Percentiles rank a stretch among this genome's conserved stretches.
These are phyloP conservation scores for Notarius quadriscutis DNA, from an alignment of 2,113 vertebrate genomes.

Conservation along the genomic window DNA sequence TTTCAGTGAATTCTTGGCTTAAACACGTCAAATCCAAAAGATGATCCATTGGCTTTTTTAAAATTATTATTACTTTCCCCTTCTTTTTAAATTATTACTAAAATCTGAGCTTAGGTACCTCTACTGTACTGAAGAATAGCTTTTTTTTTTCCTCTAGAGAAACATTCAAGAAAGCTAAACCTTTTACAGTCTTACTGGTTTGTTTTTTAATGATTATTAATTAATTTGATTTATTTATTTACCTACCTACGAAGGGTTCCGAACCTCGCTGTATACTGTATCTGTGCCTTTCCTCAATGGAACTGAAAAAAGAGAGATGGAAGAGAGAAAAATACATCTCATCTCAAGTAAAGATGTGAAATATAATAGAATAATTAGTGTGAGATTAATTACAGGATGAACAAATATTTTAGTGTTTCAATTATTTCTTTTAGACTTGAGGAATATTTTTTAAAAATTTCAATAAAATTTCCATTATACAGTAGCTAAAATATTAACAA, in stretches of 20 bases:
- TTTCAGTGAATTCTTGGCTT: neutral
- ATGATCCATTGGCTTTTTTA: neutral
- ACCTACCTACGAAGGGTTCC: slow-evolving; percentile 61
- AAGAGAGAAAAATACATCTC: neutral
- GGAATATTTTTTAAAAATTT: too few relatives aligned
- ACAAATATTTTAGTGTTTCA: neutral
- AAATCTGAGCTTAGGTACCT: neutral
- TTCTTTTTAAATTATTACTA: neutral
- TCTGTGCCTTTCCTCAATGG: slow-evolving; percentile 73
- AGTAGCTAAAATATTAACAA: too few relatives aligned
- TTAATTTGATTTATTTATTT: neutral
- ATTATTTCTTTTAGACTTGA: neutral
- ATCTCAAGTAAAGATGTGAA: too few relatives aligned
- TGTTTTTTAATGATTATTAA: neutral
- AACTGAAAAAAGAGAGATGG: slow-evolving; percentile 50
- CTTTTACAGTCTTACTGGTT: neutral
- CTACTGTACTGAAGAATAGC: neutral
- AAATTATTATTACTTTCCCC: neutral
- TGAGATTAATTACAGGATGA: too few relatives aligned
- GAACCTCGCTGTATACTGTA: slow-evolving; percentile 76
- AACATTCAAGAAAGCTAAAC: neutral
- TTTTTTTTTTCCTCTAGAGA: neutral
- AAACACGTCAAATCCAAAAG: neutral
- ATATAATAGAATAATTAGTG: too few relatives aligned
- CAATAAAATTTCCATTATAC: too few relatives aligned